Percentiles rank a stretch among this genome's conserved stretches.
These are phyloP conservation scores for Labrus mixtus DNA, from an alignment of 2,113 vertebrate genomes.

Conservation along the genomic window DNA sequence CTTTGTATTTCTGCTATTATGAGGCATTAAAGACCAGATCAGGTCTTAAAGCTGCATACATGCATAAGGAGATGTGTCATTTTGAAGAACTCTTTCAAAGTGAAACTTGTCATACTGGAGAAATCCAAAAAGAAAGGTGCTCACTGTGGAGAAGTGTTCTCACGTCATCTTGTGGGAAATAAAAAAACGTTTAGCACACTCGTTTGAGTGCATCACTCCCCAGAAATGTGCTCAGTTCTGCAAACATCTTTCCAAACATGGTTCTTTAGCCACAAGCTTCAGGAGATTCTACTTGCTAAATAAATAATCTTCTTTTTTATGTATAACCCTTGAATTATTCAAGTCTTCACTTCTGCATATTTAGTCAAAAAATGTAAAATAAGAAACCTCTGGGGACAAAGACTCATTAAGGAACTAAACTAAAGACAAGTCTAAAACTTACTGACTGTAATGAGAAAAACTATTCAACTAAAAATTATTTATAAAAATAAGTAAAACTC, in stretches of 20 bases:
- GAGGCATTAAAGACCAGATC: neutral
- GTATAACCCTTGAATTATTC: neutral
- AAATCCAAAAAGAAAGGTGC: conserved; percentile 2
- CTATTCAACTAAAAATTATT: neutral
- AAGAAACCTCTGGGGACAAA: conserved; percentile 1
- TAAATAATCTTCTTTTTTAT: conserved; percentile 3
- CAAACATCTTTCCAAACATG: neutral
- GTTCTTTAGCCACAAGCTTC: neutral
- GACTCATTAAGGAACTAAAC: conserved; percentile 17
- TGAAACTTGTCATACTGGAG: conserved; percentile 3
- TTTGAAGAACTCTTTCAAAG: neutral
- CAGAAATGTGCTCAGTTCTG: neutral
- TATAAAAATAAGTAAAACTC: neutral
- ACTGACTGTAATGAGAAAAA: conserved; percentile 2
- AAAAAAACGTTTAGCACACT: neutral
- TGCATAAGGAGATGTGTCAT: conserved; percentile 3
- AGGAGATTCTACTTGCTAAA: neutral
- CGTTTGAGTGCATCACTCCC: conserved; percentile 5
- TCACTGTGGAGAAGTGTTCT: conserved; percentile 13
- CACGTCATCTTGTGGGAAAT: neutral
- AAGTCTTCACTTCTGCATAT: conserved; percentile 8
- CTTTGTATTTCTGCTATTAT: neutral
- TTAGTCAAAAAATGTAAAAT: conserved; percentile 23
- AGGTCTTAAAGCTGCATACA: neutral
- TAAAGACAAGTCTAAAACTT: conserved; percentile 2